Evolutionary conservation across 2,888 invertebrate species (phyloP), one percentile per base, ranked within the genome.

Genomic region (Sussaba pulchella): DNA sequence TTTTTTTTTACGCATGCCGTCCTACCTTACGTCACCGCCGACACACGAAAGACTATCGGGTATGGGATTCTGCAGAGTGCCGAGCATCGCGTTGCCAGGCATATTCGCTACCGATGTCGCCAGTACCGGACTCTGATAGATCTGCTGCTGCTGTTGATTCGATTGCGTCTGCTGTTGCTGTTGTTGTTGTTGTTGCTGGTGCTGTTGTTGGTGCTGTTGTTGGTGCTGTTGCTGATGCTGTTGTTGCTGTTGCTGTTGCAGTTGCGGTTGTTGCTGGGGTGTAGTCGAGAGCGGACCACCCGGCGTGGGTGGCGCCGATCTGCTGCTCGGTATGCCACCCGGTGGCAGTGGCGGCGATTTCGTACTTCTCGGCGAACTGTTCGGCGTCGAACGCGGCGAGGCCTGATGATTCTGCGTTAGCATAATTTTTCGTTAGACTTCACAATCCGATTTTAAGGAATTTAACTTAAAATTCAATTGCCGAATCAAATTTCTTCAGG

Each of bases 381-480:
- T 97, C 1, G 97, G 97, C 1, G 97, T 97, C 14, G 97, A 97
- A 52, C 97, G 94, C 0, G 97, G 97, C 26, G 97, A 97, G 6
- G 96, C 94, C 89, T 97, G 97, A 91, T 97, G 97, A 88, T 97
- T 97, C 96, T 96, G 91, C 31, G 31, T 14, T 88, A 89, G 41
- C 78, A 78, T 50, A 1, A 39, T 43, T 52, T n/a, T 21, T 63
- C 4, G 0, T 26, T 41, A 24, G 19, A 52, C 59, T 61, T 45
- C 41, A 31, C 26, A 17, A 57, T 52, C 45, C n/a, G n/a, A n/a
- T n/a, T n/a, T n/a, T n/a, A n/a, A n/a, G n/a, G n/a, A n/a, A n/a
- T n/a, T n/a, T n/a, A n/a, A n/a, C n/a, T n/a, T n/a, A n/a, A n/a
- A n/a, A n/a, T n/a, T n/a, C n/a, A n/a, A n/a, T n/a, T n/a, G n/a